A percentile compares a stretch with the other conserved stretches of the same genome.
phyloP scores from a whole-genome alignment of 2,113 vertebrate species.

The Heptranchias perlo region DNA sequence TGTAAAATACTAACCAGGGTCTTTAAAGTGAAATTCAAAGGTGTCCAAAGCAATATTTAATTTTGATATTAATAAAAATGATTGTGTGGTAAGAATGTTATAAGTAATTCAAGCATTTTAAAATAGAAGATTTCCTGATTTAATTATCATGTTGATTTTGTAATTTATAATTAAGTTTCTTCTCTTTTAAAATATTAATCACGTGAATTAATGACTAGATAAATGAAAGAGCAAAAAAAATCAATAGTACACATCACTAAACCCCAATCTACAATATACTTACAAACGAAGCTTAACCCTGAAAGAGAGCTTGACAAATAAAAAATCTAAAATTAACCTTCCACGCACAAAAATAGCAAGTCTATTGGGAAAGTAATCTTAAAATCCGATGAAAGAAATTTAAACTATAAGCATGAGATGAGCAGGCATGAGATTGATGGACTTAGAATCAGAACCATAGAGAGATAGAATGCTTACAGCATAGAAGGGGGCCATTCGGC shows the following conservation, averaged over 20 bases:
- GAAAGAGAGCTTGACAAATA: background rate
- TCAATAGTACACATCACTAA: constrained; percentile 28
- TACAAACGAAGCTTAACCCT: background rate
- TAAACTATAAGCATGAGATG: background rate
- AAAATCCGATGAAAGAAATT: background rate
- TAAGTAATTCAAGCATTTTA: background rate
- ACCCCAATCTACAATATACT: background rate
- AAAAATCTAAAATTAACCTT: background rate
- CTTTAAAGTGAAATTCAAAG: background rate
- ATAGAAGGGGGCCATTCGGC: no score
- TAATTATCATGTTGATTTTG: constrained; percentile 1
- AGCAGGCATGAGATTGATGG: background rate
- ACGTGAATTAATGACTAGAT: constrained; percentile 18
- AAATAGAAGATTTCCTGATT: background rate
- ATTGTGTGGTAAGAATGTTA: background rate
- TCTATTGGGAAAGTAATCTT: background rate
- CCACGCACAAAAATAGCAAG: background rate
- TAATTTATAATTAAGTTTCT: background rate
- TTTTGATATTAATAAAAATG: background rate
- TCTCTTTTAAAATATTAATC: constrained; percentile 21
- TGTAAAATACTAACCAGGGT: background rate
- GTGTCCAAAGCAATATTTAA: background rate
- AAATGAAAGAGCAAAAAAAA: background rate
- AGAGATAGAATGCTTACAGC: no score
- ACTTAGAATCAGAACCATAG: no score